These are phyloP conservation scores for Gymnoscelis rufifasciata DNA, from an alignment of 2,888 invertebrate genomes.

Conservation along the genomic window DNA sequence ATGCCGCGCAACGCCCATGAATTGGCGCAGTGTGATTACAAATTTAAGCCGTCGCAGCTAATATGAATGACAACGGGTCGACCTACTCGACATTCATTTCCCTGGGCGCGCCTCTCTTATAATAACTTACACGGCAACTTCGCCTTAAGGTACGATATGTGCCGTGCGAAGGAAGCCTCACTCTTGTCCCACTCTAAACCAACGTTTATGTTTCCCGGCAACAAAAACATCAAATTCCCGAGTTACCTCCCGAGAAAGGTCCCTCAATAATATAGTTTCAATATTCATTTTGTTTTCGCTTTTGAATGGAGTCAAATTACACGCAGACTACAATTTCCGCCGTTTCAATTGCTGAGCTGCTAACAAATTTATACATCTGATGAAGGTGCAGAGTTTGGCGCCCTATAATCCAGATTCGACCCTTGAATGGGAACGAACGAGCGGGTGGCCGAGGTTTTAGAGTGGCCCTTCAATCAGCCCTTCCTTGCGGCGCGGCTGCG, in stretches of 20 bases:
- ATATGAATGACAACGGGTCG: constrained; percentile 78
- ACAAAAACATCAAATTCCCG: constrained; percentile 27
- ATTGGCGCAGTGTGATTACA: constrained; percentile 72
- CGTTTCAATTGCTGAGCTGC: constrained; percentile 59
- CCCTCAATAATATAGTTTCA: constrained; percentile 38
- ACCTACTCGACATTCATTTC: constrained; percentile 78
- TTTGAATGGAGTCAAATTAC: constrained; percentile 64
- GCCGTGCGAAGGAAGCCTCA: constrained; percentile 36
- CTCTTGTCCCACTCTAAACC: constrained; percentile 25
- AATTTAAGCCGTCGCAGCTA: constrained; percentile 76
- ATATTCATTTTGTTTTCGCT: constrained; percentile 39
- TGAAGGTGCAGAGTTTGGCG: constrained; percentile 75
- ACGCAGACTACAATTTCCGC: constrained; percentile 60
- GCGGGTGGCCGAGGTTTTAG: constrained; percentile 75
- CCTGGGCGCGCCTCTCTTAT: constrained; percentile 76
- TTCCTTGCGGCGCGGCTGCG: constrained; percentile 55
- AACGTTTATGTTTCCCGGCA: constrained; percentile 15
- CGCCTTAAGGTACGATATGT: constrained; percentile 66
- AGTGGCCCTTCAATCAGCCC: constrained; percentile 79
- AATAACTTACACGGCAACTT: constrained; percentile 75
- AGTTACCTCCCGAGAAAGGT: constrained; percentile 21
- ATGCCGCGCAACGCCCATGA: constrained; percentile 50
- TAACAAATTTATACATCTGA: constrained; percentile 74
- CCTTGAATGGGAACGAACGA: constrained; percentile 76
- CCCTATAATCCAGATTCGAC: constrained; percentile 76